Base-by-base conservation (phyloP, 2,888 invertebrate genomes). In the Imbricaverruca yamaguchii region DNA sequence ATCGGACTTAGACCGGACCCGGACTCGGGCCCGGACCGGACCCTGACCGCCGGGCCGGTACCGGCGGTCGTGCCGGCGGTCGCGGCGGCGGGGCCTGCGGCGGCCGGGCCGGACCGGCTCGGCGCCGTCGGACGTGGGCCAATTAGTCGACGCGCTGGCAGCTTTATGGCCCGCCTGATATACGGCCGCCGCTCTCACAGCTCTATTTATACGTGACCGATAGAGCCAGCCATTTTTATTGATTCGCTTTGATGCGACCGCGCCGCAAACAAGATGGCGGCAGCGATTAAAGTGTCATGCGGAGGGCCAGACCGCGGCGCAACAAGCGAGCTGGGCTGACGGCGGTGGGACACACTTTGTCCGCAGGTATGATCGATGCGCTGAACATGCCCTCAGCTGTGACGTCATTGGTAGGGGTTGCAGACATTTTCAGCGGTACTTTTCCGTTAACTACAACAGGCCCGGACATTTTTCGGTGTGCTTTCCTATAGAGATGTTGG, bases 171-270 rank as follows among this genome's bases (percentile, higher is more conserved):
- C 25, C 13, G 25, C 15, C 69, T 69, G 69, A 69, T 69, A 69
- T 69, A 69, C 23, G 69, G 69, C 15, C 69, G 69, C 25, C 69
- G 69, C 69, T 69, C 69, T 39, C 69, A 69, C 69, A 69, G 39
- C 69, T 69, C 69, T 69, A 69, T 69, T 69, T 69, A 69, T 69
- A 69, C 69, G 69, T 69, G 39, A 69, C 69, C 69, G 69, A 69
- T 69, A 69, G 69, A 69, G 39, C 69, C 39, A 4, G 69, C 69
- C 69, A 69, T 69, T 69, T 69, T 69, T 69, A 69, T 69, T 69
- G 69, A 69, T 69, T 69, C 69, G 13, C 69, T 69, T 69, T 69
- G 69, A 69, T 69, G 69, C 69, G 69, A 15, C 69, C 69, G 69
- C 69, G 23, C 69, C 69, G 39, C 69, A 69, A 69, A 69, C 69